Base-by-base conservation (phyloP, 2,113 vertebrate species). In the Clarias macrocephalus region DNA sequence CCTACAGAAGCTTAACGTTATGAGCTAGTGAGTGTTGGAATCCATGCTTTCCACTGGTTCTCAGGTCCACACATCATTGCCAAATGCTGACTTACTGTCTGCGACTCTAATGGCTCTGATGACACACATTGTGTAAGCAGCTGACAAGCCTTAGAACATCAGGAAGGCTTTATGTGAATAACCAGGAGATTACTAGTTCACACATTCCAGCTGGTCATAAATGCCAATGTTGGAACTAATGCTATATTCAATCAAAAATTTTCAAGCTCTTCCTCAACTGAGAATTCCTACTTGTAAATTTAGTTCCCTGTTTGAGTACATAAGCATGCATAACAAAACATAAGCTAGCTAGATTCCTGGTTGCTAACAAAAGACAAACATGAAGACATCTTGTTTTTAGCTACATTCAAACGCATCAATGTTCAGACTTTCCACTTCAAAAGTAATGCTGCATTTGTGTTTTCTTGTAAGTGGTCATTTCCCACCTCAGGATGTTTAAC, bases 71-170 rank as follows among this genome's bases (percentile, higher is more conserved):
- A 37, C 72, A 42, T 73, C 63, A 30, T 60, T 86, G 59, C 84
- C 80, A 90, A 83, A 75, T 89, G 80, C 89, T 90, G 89, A 89
- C 84, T 88, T 90, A 84, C 80, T 84, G 89, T 90, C 89, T 89
- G 84, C 37, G 73, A 73, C 66, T 89, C 52, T 86, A 56, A 23
- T 18, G 65, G 70, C 77, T 80, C 18, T 33, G 70, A 66, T 82
- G 88, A 86, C 88, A 88, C 79, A 84, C 28, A 12, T 16, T 80
- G 37, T 86, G 65, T 62, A 86, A 83, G 60, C 63, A n/a, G 72
- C 30, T 79, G 63, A 86, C 28, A 83, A 52, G 66, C 52, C 63
- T 82, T 54, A 76, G 52, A 28, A 60, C 33, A n/a, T 83, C 79
- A 75, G 66, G 48, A 83, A 70, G 52, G 48, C 28, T 80, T 75